Evolutionary conservation across 2,113 vertebrate species (phyloP).

Genomic region (Embiotoca jacksoni): DNA sequence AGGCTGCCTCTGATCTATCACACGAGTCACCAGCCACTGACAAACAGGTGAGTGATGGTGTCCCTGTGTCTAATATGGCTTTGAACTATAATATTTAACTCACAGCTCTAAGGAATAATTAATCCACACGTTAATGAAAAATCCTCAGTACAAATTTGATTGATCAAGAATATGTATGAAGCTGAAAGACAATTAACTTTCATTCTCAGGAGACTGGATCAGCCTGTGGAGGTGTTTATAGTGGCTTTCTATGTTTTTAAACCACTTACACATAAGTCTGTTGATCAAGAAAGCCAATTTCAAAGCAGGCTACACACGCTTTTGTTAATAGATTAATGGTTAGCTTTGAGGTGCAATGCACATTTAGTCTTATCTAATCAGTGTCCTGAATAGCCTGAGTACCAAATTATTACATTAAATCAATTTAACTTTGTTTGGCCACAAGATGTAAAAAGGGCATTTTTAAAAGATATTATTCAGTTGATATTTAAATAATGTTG

Average conservation of each 20-base stretch:
- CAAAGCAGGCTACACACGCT: neutral
- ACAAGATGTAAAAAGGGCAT: neutral
- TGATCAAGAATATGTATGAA: neutral
- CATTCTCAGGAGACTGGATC: neutral
- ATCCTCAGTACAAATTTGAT: neutral
- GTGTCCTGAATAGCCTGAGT: neutral
- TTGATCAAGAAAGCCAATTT: neutral
- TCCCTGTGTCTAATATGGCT: neutral
- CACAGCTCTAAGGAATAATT: neutral
- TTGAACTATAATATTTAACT: neutral
- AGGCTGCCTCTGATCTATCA: constrained; percentile 19
- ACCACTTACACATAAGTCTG: neutral
- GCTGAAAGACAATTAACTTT: neutral
- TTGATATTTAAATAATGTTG: neutral
- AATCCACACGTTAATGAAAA: neutral
- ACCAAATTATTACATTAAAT: neutral
- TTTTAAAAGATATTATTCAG: neutral
- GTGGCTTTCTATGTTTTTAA: neutral
- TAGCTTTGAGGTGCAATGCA: neutral
- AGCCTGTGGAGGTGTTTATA: neutral
- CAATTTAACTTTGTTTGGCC: neutral
- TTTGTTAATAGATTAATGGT: neutral
- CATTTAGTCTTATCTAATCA: neutral
- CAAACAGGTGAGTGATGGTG: constrained; percentile 6
- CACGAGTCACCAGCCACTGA: constrained; percentile 2